Evolutionary conservation across 2,113 vertebrate species (phyloP).

Genomic region (Hirundichthys speculiger): DNA sequence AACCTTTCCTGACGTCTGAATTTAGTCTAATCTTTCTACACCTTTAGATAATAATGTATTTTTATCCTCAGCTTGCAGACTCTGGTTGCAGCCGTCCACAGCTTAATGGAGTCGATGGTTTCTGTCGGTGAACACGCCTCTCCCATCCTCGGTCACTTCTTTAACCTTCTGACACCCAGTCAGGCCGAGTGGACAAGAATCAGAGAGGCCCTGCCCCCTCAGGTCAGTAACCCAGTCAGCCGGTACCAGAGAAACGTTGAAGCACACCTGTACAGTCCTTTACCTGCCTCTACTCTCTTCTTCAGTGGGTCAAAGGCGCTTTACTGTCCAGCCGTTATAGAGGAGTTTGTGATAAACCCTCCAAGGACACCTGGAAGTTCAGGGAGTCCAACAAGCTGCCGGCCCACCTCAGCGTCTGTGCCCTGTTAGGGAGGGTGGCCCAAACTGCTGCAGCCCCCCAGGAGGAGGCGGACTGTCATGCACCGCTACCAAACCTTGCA

Average conservation of each 20-base stretch:
- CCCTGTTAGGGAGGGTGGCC: constrained; percentile 86
- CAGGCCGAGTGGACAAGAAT: constrained; percentile 85
- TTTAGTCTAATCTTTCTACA: background rate
- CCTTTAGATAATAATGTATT: too few species aligned
- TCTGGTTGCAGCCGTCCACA: constrained; percentile 84
- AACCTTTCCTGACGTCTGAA: constrained; percentile 10
- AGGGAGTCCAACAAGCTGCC: constrained; percentile 80
- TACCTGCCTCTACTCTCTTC: constrained; percentile 1
- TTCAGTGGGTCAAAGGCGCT: constrained; percentile 90
- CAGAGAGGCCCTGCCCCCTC: constrained; percentile 83
- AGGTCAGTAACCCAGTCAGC: constrained; percentile 82
- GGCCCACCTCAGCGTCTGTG: constrained; percentile 86
- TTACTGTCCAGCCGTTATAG: constrained; percentile 85
- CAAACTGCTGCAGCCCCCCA: constrained; percentile 64
- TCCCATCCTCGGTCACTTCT: constrained; percentile 75
- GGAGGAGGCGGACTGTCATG: constrained; percentile 38
- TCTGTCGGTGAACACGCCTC: constrained; percentile 72
- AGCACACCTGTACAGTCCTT: too few species aligned
- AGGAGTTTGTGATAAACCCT: constrained; percentile 81
- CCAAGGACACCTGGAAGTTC: constrained; percentile 78
- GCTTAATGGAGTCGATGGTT: constrained; percentile 80
- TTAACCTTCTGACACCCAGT: constrained; percentile 79
- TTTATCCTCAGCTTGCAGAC: constrained; percentile 87
- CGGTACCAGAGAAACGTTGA: too few species aligned
- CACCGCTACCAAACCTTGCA: constrained; percentile 42